phyloP scores from a whole-genome alignment of 2,797 vertebrate genomes.

The Mionectes olivaceus region DNA sequence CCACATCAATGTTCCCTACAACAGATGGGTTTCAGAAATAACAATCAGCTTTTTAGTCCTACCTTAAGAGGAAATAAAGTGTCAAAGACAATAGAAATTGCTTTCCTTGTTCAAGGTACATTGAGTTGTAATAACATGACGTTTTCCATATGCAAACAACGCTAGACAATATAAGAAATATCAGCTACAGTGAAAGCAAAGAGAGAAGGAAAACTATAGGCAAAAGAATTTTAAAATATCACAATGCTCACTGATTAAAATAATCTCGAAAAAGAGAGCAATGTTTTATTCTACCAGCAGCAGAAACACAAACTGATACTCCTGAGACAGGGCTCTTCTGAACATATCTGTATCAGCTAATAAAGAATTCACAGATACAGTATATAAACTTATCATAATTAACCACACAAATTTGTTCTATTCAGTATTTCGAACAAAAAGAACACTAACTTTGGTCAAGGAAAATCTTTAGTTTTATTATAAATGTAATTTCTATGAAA shows the following conservation, averaged over 20 bases:
- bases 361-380: background rate
- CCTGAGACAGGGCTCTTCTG: background rate
- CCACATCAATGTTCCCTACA: background rate
- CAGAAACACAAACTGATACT: background rate
- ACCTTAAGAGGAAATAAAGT: background rate
- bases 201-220: background rate
- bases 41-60: background rate
- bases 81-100: background rate
- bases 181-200: background rate
- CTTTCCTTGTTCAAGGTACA: background rate
- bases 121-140: background rate
- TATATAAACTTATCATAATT: background rate
- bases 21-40: background rate
- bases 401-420: background rate
- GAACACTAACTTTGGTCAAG: background rate
- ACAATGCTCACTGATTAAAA: background rate
- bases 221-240: background rate
- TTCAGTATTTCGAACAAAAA: background rate
- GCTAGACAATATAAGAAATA: background rate
- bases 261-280: background rate
- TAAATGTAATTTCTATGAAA: background rate
- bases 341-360: background rate
- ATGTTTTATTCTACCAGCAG: background rate
- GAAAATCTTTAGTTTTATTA: background rate
- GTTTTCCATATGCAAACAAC: background rate